These are phyloP conservation scores for Bombus vancouverensis DNA, from an alignment of 1,140 invertebrate genomes.

Conservation along the genomic window DNA sequence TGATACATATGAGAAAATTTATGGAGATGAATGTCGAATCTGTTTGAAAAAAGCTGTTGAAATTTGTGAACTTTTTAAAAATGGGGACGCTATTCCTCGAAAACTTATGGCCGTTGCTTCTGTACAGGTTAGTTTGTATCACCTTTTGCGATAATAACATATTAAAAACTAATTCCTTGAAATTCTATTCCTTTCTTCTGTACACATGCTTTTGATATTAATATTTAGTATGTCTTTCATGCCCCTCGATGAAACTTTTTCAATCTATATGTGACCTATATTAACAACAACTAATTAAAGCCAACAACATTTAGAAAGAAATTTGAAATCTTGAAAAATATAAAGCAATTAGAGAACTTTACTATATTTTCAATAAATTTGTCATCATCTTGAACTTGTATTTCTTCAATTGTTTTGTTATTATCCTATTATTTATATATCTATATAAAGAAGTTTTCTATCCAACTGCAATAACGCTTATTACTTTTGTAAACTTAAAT, in stretches of 20 bases:
- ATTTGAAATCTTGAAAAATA: constrained; percentile 1
- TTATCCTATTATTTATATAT: neutral
- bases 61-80: constrained; percentile 69
- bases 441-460: neutral
- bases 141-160: constrained; percentile 42
- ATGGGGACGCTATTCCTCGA: constrained; percentile 61
- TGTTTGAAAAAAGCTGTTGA: constrained; percentile 68
- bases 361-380: neutral
- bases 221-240: neutral
- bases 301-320: constrained; percentile 32
- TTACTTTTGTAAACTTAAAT: neutral
- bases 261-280: neutral
- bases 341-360: constrained; percentile 1
- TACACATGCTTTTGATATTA: neutral
- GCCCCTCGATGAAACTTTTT: neutral
- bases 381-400: neutral
- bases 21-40: constrained; percentile 68
- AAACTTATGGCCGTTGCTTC: constrained; percentile 77
- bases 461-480: neutral
- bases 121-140: constrained; percentile 74
- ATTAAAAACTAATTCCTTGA: constrained; percentile 38
- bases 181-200: constrained; percentile 22
- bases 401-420: constrained; percentile 1
- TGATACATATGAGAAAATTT: constrained; percentile 36
- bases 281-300: constrained; percentile 38